Percentiles rank a stretch among this genome's conserved stretches.
Conservation (phyloP, 2,113 vertebrate species). For the Gallinago media region DNA sequence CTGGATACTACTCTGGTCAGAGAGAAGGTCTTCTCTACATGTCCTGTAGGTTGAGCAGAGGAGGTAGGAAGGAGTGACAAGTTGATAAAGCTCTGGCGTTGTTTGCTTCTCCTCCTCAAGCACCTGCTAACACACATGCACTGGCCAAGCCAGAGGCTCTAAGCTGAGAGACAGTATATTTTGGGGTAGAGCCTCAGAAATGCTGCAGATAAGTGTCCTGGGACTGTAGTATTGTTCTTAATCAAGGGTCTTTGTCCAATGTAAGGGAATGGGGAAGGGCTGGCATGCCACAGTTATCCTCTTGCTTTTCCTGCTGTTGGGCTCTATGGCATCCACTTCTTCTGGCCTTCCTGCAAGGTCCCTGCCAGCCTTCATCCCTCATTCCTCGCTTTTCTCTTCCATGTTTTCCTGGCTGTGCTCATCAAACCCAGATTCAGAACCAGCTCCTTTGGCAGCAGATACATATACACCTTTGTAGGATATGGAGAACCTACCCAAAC, state of each 20-base stretch:
- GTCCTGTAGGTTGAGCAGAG: neutral
- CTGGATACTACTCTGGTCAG: neutral
- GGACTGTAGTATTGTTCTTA: neutral
- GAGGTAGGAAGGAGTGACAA: neutral
- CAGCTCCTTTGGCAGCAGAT: neutral
- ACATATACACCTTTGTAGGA: neutral
- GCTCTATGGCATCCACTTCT: neutral
- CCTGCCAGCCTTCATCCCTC: neutral
- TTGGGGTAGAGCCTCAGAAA: neutral
- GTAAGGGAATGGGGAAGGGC: neutral
- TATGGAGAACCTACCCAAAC: neutral
- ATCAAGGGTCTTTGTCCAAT: neutral
- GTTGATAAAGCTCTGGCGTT: neutral
- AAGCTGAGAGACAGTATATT: neutral
- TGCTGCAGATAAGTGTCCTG: neutral
- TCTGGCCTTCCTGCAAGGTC: neutral
- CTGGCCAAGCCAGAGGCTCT: neutral
- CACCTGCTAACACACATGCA: accelerated
- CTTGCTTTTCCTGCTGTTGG: neutral
- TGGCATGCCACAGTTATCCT: accelerated
- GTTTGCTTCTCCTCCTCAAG: neutral
- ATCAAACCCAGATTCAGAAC: neutral
- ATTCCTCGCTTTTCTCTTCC: neutral
- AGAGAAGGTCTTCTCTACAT: neutral
- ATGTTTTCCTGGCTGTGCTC: neutral